Percentiles rank a stretch among this genome's conserved stretches.
phyloP scores from a whole-genome alignment of 2,888 invertebrate genomes.

The Ormyrus rosae region DNA sequence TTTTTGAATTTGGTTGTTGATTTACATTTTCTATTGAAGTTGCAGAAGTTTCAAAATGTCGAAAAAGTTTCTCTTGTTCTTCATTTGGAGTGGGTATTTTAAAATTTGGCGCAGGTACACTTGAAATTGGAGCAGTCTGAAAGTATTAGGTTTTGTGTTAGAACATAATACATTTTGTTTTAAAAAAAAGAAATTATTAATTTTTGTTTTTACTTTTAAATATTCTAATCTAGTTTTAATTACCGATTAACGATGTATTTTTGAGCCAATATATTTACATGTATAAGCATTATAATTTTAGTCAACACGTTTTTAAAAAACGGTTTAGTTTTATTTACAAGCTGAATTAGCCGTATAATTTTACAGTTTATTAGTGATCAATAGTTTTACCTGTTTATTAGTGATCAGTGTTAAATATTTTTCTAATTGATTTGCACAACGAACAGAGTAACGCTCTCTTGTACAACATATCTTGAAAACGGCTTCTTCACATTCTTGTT shows the following conservation, averaged over 20 bases:
- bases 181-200: background rate
- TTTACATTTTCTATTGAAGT: conserved; percentile 16
- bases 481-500: conserved; percentile 68
- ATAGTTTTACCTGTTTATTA: conserved; percentile 34
- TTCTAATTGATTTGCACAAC: conserved; percentile 65
- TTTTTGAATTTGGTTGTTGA: conserved; percentile 37
- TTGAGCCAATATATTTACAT: no score
- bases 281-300: no score
- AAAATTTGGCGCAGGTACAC: conserved; percentile 36
- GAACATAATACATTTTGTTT: background rate
- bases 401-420: conserved; percentile 62
- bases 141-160: background rate
- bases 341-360: no score
- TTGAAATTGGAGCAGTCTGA: conserved; percentile 29
- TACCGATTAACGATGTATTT: background rate
- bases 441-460: conserved; percentile 65
- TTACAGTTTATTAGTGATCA: background rate
- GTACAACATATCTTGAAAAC: conserved; percentile 67
- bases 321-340: no score
- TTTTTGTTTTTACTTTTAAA: background rate
- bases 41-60: conserved; percentile 30
- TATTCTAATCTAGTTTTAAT: background rate
- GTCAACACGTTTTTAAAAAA: no score
- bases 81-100: conserved; percentile 53
- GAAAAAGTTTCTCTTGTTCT: conserved; percentile 56